Evolutionary conservation across 2,113 vertebrate species (phyloP).

Genomic region (Epinephelus lanceolatus): DNA sequence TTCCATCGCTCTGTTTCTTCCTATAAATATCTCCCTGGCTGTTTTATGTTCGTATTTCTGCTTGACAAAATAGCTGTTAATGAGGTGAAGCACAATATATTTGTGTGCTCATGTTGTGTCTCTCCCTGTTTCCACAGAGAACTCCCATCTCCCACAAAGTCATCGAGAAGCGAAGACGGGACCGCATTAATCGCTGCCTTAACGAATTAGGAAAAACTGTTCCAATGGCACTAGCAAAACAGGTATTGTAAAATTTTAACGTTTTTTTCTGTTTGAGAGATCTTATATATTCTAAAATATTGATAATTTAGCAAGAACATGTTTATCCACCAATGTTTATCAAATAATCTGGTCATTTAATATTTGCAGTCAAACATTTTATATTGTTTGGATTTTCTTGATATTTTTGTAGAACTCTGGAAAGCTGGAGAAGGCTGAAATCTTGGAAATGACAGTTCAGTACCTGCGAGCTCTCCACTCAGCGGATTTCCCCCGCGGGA

Average conservation of each 20-base stretch:
- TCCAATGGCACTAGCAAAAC: constrained; percentile 97
- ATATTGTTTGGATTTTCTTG: background rate
- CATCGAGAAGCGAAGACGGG: constrained; percentile 95
- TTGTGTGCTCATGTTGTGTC: constrained; percentile 2
- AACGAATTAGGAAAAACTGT: constrained; percentile 96
- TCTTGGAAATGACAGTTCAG: constrained; percentile 98
- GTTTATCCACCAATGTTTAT: background rate
- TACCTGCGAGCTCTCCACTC: constrained; percentile 95
- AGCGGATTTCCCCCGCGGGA: constrained; percentile 93
- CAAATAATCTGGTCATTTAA: background rate
- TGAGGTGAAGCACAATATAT: no score
- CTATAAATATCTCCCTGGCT: background rate
- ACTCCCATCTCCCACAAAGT: constrained; percentile 98
- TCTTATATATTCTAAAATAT: background rate
- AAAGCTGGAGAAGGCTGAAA: constrained; percentile 98
- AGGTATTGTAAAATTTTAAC: constrained; percentile 84
- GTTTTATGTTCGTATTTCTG: background rate
- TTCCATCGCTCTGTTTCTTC: background rate
- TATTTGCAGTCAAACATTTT: background rate
- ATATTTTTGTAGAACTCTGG: constrained; percentile 90
- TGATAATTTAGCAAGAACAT: background rate
- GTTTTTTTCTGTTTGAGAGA: background rate
- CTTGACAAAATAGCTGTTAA: background rate
- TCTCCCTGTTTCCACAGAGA: constrained; percentile 82
- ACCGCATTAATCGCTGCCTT: constrained; percentile 96